Base-by-base conservation (phyloP, 2,888 invertebrate species). In the Chymomyza caudatula region DNA sequence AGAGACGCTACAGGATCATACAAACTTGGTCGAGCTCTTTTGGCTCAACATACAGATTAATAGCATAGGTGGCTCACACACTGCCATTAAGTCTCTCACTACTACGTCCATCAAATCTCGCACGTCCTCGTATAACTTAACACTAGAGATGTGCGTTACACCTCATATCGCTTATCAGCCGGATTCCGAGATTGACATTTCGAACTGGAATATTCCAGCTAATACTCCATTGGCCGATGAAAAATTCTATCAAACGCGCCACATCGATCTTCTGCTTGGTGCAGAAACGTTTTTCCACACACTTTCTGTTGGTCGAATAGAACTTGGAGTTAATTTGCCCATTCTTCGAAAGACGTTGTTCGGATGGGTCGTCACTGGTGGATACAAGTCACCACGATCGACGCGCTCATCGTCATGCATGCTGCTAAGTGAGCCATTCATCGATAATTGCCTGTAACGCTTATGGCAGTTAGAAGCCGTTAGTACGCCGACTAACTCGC, bases 101-200 rank as follows among this genome's bases (percentile, higher is more conserved):
- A 63, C 47, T 8, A 60, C 63, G 11, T 55, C 20, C 54, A 63
- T 74, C 1, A 73, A 70, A 58, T 69, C 67, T 15, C 64, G 63
- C 3, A 20, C 54, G 11, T 58, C 57, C 25, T 53, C 59, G 20
- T 73, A 67, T 52, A 65, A 72, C 37, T n/a, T 67, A 0, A 25
- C 54, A n/a, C 57, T 73, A 6, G 53, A 63, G 19, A 72, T 68
- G 37, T 65, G 63, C 52, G 22, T 73, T 3, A 71, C 71, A 11
- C 60, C 73, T 3, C 60, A 69, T 19, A 78, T 78, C 13, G 69
- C 73, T 0, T 74, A 78, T 22, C 74, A 76, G 44, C 76, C 76
- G 4, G 69, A 73, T 19, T 6, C 61, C 1, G 60, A 68, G 8
- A 66, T 73, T 15, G 63, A 70, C 47, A 54, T 60, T n/a, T 57